Evolutionary conservation across 2,113 vertebrate species (phyloP).

Genomic region (Colistium nudipinnis): DNA sequence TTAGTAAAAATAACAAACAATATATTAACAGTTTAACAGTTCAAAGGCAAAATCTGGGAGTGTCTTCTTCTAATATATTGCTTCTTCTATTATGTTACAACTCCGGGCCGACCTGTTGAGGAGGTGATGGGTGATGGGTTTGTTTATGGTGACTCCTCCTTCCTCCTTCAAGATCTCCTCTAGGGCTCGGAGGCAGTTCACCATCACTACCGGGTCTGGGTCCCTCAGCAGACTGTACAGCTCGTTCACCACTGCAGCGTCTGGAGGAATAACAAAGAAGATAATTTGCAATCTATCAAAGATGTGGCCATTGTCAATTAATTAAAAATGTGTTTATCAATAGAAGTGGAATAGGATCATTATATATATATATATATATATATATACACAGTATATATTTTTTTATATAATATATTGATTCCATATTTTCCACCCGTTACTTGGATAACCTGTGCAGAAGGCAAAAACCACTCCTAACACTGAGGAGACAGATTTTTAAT

Average conservation of each 20-base stretch:
- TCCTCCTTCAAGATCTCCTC: slow-evolving; percentile 94
- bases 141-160: slow-evolving; percentile 96
- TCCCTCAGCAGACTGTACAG: slow-evolving; percentile 96
- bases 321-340: too few species aligned
- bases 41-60: too few species aligned
- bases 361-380: too few species aligned
- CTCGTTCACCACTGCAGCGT: slow-evolving; percentile 91
- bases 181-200: slow-evolving; percentile 94
- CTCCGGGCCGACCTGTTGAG: slow-evolving; percentile 88
- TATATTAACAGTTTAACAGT: too few species aligned
- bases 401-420: too few species aligned
- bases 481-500: too few species aligned
- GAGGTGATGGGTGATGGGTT: slow-evolving; percentile 96
- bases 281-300: background rate
- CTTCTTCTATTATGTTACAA: too few species aligned
- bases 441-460: background rate
- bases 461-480: background rate
- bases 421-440: background rate
- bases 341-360: too few species aligned
- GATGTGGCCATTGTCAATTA: too few species aligned
- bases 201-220: slow-evolving; percentile 93
- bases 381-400: too few species aligned
- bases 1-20: too few species aligned
- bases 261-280: slow-evolving; percentile 68
- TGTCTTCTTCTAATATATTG: too few species aligned